Conservation (phyloP, 1,140 invertebrate species). For the Oryctes rhinoceros region DNA sequence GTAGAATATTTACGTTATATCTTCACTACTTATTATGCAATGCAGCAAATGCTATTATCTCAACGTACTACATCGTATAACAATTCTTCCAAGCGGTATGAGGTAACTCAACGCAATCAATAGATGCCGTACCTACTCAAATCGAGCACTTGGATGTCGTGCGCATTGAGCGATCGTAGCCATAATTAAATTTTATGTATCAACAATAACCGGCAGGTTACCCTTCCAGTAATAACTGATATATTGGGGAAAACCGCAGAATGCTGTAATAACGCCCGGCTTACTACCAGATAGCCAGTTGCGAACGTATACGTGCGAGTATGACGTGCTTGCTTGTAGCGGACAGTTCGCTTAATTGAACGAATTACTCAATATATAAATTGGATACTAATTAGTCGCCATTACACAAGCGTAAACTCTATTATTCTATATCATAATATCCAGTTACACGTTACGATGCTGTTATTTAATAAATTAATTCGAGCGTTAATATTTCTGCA, state of each 20-base stretch:
- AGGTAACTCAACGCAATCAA: not conserved
- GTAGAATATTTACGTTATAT: too few species aligned
- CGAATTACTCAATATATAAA: constrained; percentile 26
- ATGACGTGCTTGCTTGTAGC: constrained; percentile 24
- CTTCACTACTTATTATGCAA: too few species aligned
- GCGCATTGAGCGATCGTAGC: not conserved
- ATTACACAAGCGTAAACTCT: not conserved
- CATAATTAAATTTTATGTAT: constrained; percentile 33
- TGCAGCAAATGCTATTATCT: not conserved
- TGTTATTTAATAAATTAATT: not conserved
- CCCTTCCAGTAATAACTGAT: constrained; percentile 1
- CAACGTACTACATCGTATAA: not conserved
- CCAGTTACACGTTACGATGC: not conserved
- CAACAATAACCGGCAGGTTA: constrained; percentile 6
- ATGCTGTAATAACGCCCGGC: not conserved
- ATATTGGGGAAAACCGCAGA: constrained; percentile 25
- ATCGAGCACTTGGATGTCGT: constrained; percentile 1
- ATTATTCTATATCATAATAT: not conserved
- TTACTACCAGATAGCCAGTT: constrained; percentile 22
- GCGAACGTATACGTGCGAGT: not conserved
- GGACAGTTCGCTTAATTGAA: constrained; percentile 31
- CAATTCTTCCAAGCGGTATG: not conserved
- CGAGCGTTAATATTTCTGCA: constrained; percentile 4
- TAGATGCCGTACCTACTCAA: not conserved
- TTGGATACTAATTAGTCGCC: constrained; percentile 30